phyloP scores from a whole-genome alignment of 2,888 invertebrate species.

The Nematopogon swammerdamellus region DNA sequence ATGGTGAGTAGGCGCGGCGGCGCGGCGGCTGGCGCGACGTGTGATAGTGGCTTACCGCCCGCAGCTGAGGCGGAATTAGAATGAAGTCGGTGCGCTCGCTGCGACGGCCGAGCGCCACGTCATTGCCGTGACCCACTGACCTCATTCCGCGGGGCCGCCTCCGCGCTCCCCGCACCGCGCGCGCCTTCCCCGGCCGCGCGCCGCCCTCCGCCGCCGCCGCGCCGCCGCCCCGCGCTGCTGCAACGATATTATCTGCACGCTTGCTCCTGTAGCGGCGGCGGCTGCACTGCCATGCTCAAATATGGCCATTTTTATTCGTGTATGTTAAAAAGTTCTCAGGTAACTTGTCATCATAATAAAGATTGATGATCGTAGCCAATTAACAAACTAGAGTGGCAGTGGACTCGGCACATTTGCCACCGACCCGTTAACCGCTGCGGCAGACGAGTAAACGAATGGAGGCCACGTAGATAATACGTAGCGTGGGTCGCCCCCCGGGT shows the following conservation, averaged over 20 bases:
- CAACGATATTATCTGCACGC: conserved; percentile 52
- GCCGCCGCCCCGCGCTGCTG: conserved; percentile 19
- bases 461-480: too few relatives aligned
- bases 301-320: too few relatives aligned
- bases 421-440: too few relatives aligned
- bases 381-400: background rate
- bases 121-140: conserved; percentile 70
- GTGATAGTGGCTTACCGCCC: conserved; percentile 8
- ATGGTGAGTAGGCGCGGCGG: too few relatives aligned
- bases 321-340: too few relatives aligned
- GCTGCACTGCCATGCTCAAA: too few relatives aligned
- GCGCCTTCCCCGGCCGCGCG: too few relatives aligned
- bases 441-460: too few relatives aligned
- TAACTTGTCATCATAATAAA: too few relatives aligned
- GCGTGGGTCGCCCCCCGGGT: too few relatives aligned
- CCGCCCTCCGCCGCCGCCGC: conserved; percentile 8
- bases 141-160: conserved; percentile 58
- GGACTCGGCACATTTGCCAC: too few relatives aligned
- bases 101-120: conserved; percentile 50
- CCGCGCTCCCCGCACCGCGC: too few relatives aligned
- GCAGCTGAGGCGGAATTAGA: conserved; percentile 55
- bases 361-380: background rate
- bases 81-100: conserved; percentile 33
- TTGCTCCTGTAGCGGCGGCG: conserved; percentile 11
- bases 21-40: background rate